Percentiles rank a stretch among this genome's conserved stretches.
Evolutionary conservation across 2,888 invertebrate genomes (phyloP).

Genomic region (Encarsia formosa): DNA sequence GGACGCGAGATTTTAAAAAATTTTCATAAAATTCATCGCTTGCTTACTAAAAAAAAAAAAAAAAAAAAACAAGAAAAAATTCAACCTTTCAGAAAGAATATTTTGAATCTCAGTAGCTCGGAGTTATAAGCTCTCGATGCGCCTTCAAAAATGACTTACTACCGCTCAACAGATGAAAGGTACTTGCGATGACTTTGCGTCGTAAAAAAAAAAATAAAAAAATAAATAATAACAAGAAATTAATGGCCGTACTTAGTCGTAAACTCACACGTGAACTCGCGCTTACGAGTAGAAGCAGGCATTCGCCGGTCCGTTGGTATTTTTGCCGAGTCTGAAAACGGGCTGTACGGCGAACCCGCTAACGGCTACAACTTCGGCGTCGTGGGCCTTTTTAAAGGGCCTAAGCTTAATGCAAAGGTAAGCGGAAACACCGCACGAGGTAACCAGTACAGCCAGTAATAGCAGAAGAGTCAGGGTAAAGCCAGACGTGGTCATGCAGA

Average conservation of each 20-base stretch:
- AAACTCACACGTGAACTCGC: not conserved
- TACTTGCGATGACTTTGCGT: no score
- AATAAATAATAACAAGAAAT: no score
- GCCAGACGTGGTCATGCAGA: conserved; percentile 93
- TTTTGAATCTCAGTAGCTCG: no score
- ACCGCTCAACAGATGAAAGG: no score
- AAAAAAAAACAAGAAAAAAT: no score
- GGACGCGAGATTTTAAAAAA: no score
- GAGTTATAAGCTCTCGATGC: no score
- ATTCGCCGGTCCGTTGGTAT: conserved; percentile 42
- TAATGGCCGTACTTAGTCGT: not conserved
- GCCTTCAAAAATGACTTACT: no score
- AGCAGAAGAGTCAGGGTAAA: conserved; percentile 83
- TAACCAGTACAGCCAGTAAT: conserved; percentile 74
- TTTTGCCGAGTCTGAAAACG: conserved; percentile 50
- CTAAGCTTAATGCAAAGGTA: conserved; percentile 78
- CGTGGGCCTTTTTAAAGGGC: conserved; percentile 56
- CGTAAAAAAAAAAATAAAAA: not conserved
- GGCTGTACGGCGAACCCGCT: conserved; percentile 9
- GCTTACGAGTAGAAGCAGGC: conserved; percentile 65
- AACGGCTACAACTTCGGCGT: not conserved
- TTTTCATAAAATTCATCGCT: no score
- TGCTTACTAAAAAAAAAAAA: no score
- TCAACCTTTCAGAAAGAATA: no score
- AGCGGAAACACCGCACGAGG: conserved; percentile 82